Percentiles rank a stretch among this genome's conserved stretches.
Evolutionary conservation across 1,140 invertebrate species (phyloP).

Genomic region (Dreissena polymorpha): DNA sequence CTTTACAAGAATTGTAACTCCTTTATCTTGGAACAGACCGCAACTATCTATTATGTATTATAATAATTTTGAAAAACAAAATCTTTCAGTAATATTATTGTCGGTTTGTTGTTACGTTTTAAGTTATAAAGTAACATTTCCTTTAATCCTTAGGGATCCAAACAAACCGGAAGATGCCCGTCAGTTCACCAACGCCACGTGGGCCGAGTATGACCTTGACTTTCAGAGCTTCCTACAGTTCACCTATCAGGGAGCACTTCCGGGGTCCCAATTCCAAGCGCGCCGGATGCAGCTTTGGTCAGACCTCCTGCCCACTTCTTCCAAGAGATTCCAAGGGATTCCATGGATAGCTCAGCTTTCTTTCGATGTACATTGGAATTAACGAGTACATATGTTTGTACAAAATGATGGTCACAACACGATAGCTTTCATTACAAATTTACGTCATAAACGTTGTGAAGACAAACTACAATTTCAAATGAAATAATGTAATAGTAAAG

Average conservation of each 20-base stretch:
- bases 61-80: not conserved
- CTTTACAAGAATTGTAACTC: too few species aligned
- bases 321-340: too few species aligned
- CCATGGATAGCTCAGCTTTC: too few species aligned
- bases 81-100: not conserved
- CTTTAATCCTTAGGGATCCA: not conserved
- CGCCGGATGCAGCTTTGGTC: conserved; percentile 17
- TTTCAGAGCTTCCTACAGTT: conserved; percentile 10
- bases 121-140: not conserved
- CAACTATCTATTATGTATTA: not conserved
- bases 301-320: not conserved
- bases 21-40: not conserved
- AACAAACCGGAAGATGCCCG: not conserved
- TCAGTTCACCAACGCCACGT: not conserved
- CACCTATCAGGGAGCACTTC: not conserved
- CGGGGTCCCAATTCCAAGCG: not conserved
- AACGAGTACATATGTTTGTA: too few species aligned
- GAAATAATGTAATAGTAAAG: too few species aligned
- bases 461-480: too few species aligned
- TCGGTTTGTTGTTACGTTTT: not conserved
- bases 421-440: too few species aligned
- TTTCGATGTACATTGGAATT: too few species aligned
- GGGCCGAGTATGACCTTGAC: conserved; percentile 9
- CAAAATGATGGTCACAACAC: too few species aligned
- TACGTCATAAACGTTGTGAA: too few species aligned